Evolutionary conservation across 2,113 vertebrate species (phyloP).

Genomic region (Puntigrus tetrazona): DNA sequence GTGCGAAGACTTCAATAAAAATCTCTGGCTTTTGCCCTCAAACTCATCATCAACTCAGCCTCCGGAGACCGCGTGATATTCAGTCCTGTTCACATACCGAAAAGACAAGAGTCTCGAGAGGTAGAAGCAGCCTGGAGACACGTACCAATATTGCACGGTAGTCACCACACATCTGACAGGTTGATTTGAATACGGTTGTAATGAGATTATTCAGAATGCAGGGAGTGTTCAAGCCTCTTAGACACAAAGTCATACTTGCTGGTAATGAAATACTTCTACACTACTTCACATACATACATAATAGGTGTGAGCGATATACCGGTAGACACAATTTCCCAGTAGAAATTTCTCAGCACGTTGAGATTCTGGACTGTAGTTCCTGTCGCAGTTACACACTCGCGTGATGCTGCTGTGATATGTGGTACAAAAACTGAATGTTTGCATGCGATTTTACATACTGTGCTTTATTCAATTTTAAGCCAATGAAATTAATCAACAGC

Average conservation of each 20-base stretch:
- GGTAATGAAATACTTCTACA: not conserved
- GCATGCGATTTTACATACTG: too few species aligned
- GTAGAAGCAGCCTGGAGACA: conserved; percentile 14
- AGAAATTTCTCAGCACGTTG: too few species aligned
- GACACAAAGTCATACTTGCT: not conserved
- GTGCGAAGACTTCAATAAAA: conserved; percentile 13
- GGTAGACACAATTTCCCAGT: too few species aligned
- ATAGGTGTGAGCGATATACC: too few species aligned
- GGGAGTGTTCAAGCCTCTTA: not conserved
- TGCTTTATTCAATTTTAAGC: too few species aligned
- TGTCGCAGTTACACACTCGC: too few species aligned
- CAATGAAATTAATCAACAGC: too few species aligned
- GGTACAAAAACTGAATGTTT: too few species aligned
- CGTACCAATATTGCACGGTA: not conserved
- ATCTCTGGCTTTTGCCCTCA: not conserved
- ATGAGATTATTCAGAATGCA: conserved; percentile 13
- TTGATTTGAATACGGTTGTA: not conserved
- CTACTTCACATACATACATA: not conserved
- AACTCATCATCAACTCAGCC: conserved; percentile 22
- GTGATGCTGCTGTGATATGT: too few species aligned
- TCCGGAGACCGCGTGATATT: not conserved
- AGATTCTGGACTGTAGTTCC: too few species aligned
- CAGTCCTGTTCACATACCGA: not conserved
- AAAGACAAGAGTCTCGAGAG: not conserved
- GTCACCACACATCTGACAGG: conserved; percentile 4